Conservation (phyloP, 2,888 invertebrate genomes). For the Cosmia trapezina region DNA sequence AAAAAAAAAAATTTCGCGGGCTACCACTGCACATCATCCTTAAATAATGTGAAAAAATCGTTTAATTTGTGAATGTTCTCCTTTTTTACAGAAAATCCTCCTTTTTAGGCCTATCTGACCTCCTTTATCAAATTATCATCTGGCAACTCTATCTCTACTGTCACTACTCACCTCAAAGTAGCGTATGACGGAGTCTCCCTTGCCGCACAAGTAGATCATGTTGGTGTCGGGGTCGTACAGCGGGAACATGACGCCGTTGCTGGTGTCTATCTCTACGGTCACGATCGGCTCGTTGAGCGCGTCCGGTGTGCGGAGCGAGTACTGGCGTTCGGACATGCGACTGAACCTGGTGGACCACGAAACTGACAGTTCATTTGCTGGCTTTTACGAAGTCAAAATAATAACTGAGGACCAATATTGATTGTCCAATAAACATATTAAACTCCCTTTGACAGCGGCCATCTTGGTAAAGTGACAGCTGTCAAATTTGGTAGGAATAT, state of each 20-base stretch:
- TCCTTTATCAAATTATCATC: too few relatives aligned
- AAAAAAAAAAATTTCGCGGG: too few relatives aligned
- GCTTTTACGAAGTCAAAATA: neutral
- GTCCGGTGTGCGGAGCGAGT: constrained; percentile 97
- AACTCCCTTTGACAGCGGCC: neutral
- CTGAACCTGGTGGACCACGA: constrained; percentile 92
- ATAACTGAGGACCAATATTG: neutral
- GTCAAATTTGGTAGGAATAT: too few relatives aligned
- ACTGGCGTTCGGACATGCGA: constrained; percentile 99
- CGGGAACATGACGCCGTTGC: constrained; percentile 99
- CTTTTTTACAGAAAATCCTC: too few relatives aligned
- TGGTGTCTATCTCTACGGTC: constrained; percentile 97
- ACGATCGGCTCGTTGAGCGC: constrained; percentile 96
- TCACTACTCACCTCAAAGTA: constrained; percentile 93
- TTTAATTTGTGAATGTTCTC: too few relatives aligned
- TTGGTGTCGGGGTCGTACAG: constrained; percentile 99
- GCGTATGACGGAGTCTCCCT: constrained; percentile 99
- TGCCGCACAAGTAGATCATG: constrained; percentile 98
- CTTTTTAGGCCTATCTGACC: too few relatives aligned
- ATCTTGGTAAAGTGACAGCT: too few relatives aligned
- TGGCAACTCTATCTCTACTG: constrained; percentile 87
- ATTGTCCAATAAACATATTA: neutral
- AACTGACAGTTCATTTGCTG: neutral
- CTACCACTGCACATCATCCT: too few relatives aligned
- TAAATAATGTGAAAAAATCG: too few relatives aligned